Evolutionary conservation across 1,140 invertebrate genomes (phyloP), one percentile per base, ranked within the genome.

Genomic region (Yoshiicerus persimilis): DNA sequence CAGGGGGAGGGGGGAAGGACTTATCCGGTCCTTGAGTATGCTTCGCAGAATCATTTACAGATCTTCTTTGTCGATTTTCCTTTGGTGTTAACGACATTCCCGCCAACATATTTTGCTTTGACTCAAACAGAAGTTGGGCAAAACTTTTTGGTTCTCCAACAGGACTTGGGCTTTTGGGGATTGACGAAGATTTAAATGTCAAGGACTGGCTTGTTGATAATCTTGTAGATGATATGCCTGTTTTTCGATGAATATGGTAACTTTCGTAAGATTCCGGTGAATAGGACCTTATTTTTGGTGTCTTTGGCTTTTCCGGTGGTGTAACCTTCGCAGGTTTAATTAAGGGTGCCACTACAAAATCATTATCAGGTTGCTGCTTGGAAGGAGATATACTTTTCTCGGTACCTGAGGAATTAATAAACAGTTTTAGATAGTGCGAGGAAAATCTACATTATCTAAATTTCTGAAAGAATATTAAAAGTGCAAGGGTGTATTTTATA

Each of bases 51-150:
- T 80, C 34, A 38, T 38, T 38, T 20, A 80, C 25, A 32, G 39
- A 23, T 70, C 38, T 47, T 9, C 86, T 27, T 84, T 84, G 30
- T 1, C 41, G 62, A 62, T 90, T 89, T 83, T 91, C 90, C 30
- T 89, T 84, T 0, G 85, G 85, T 20, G 88, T 90, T 38, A 91
- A 84, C 4, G 66, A 77, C 4, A 84, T 56, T 85, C 90, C 70
- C 11, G 90, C 90, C 83, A 91, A 83, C 75, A 91, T 85, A 39
- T 91, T 91, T 84, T 90, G 90, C 64, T 90, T 91, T 0, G 84
- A 84, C 25, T 86, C 87, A 16, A 90, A 36, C 0, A 89, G 36
- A 4, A 34, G 87, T 36, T 89, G 88, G 32, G 85, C 88, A n/a
- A 89, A 75, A 30, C 13, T 83, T 11, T 84, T 84, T 5, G 38